Conservation (phyloP, 1,140 invertebrate species). For the Oreohelix idahoensis region DNA sequence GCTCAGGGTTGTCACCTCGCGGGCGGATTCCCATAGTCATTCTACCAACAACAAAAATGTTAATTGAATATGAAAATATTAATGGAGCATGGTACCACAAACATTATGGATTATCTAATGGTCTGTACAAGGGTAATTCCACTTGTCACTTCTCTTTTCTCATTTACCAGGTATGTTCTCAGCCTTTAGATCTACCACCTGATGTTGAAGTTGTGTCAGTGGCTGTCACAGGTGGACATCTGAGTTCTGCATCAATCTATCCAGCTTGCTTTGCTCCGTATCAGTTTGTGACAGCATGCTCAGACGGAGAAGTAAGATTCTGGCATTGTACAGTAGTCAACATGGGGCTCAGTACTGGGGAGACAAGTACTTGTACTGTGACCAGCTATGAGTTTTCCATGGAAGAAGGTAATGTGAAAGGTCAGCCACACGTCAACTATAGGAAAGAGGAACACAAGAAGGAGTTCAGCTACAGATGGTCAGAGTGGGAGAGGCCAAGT, state of each 20-base stretch:
- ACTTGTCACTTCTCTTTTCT: background rate
- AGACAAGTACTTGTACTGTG: conserved; percentile 37
- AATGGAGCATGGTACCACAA: no score
- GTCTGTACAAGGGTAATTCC: no score
- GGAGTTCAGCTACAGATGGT: conserved; percentile 81
- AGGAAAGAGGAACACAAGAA: conserved; percentile 34
- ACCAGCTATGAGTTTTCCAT: conserved; percentile 64
- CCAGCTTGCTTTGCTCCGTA: conserved; percentile 98
- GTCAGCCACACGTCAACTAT: conserved; percentile 21
- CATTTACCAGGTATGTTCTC: conserved; percentile 81
- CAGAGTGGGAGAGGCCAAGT: conserved; percentile 91
- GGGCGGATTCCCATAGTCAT: no score
- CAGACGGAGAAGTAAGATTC: conserved; percentile 77
- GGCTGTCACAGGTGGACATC: conserved; percentile 92
- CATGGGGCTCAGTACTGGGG: conserved; percentile 33
- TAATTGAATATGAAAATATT: no score
- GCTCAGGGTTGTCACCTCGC: no score
- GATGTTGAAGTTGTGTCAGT: conserved; percentile 94
- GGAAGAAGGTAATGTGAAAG: conserved; percentile 49
- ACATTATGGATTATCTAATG: no score
- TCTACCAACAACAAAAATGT: no score
- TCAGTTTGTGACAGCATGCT: conserved; percentile 88
- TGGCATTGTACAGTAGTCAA: conserved; percentile 83
- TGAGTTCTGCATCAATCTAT: conserved; percentile 98
- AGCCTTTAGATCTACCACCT: conserved; percentile 87